Base-by-base conservation (phyloP, 92 coral and sea anemone species). In the Blastomussa wellsi region DNA sequence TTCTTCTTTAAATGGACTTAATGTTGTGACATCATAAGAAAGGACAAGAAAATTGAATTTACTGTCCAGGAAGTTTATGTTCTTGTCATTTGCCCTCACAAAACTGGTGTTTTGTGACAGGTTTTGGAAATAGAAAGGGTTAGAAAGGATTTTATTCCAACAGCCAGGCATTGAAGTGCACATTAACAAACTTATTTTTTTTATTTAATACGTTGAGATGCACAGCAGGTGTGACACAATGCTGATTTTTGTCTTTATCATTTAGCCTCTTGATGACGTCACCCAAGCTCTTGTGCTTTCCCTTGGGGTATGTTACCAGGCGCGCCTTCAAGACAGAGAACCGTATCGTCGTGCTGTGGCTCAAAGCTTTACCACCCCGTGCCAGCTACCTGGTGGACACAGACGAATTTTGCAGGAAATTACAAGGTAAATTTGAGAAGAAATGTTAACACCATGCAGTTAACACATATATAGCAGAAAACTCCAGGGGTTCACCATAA, bases 261-360 rank as follows among this genome's bases (percentile, higher is more conserved):
- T 72, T 9, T 82, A 95, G 98, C 77, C 81, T 12, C 71, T 95
- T 62, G 88, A 91, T 69, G 78, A 75, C 16, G 85, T 95, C 62
- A 89, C 92, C 2, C 87, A 93, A 49, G 93, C 98, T 13, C 88
- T 95, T 24, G 93, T 95, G 44, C 92, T 95, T 36, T 85, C 94
- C 31, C 80, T 93, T 82, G 96, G 98, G 7, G 98, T 95, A 36
- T 95, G 98, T 74, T 95, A 93, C 72, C 92, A 91, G 7, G 96
- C 98, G 10, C 83, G 92, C 78, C 93, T 92, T 32, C 95, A 90
- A 80, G 76, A 70, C 47, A 84, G 94, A 67, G 84, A 86, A 7
- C 82, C 44, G 7, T 94, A 90, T 51, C 95, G 95, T 69, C 79
- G 67, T 79, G 82, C 83, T 5, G 83, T 93, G 69, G 94, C 91